Percentiles rank a stretch among this genome's conserved stretches.
These are phyloP conservation scores for Daphoenositta chrysoptera DNA, from an alignment of 2,113 vertebrate genomes.

Conservation along the genomic window DNA sequence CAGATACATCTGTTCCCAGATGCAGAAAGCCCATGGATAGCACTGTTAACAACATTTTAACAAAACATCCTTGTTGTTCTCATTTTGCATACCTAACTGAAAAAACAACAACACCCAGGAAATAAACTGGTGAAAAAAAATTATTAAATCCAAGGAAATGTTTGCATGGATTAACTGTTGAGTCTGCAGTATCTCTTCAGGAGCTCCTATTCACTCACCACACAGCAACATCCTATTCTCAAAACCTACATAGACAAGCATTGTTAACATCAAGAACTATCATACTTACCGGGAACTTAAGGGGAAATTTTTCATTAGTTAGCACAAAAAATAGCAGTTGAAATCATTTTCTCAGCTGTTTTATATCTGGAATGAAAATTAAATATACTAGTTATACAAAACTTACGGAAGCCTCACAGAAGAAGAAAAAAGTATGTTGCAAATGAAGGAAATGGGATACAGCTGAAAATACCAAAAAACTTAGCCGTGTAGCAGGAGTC, in stretches of 20 bases:
- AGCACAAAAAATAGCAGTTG: neutral
- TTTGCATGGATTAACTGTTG: neutral
- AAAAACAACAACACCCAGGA: neutral
- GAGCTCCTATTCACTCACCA: neutral
- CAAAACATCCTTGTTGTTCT: accelerated
- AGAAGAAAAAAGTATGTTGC: neutral
- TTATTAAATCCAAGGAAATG: neutral
- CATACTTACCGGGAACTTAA: neutral
- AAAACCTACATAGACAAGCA: neutral
- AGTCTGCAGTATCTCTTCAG: neutral
- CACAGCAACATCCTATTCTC: neutral
- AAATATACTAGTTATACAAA: neutral
- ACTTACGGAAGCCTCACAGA: neutral
- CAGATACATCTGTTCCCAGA: neutral
- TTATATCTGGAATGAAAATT: neutral
- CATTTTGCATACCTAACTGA: neutral
- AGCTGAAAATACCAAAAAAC: neutral
- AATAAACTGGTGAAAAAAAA: neutral
- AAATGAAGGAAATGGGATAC: neutral
- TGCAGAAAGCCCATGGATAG: neutral
- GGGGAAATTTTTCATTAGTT: neutral
- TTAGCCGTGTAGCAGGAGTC: neutral
- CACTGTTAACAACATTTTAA: neutral
- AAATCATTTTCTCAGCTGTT: neutral
- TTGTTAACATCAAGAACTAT: neutral